Base-by-base conservation (phyloP, 1,140 invertebrate species). In the Episyrphus balteatus region DNA sequence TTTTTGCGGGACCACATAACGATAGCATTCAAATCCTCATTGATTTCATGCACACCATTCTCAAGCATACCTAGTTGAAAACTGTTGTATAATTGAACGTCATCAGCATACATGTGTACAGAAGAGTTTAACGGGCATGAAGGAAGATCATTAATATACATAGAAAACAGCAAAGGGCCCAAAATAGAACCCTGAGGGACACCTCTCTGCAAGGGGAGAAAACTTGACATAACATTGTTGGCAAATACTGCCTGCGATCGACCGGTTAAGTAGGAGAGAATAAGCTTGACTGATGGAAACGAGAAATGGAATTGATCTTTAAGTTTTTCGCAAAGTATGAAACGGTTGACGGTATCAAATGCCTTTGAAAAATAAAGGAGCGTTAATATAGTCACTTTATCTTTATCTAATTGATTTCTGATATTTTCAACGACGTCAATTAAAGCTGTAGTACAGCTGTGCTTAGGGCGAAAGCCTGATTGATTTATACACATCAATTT, bases 341-440 rank as follows among this genome's bases (percentile, higher is more conserved):
- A 14, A 50, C 54, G 47, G 36, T 49, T 38, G 11, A 55, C 48
- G 5, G 47, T 39, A 21, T 55, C 55, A 46, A 55, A 57, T 6
- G 49, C 51, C n/a, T 55, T 55, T n/a, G n/a, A n/a, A n/a, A n/a
- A n/a, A n/a, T n/a, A n/a, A n/a, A n/a, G n/a, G n/a, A n/a, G n/a
- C n/a, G n/a, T n/a, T n/a, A n/a, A n/a, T n/a, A n/a, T 15, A 14
- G 14, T 14, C 49, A 39, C 42, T 56, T 47, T 1, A 32, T 14
- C 10, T 46, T 15, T 11, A 17, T 31, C 1, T 38, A 8, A 6
- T 42, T 6, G 14, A 42, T 13, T 19, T n/a, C 40, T 19, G 40
- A n/a, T n/a, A n/a, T n/a, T n/a, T n/a, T n/a, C n/a, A n/a, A n/a
- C n/a, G n/a, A n/a, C n/a, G n/a, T n/a, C n/a, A n/a, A n/a, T n/a